Percentiles rank a stretch among this genome's conserved stretches.
These are phyloP conservation scores for Drosophila hydei DNA, from an alignment of 1,140 invertebrate genomes.

Conservation along the genomic window DNA sequence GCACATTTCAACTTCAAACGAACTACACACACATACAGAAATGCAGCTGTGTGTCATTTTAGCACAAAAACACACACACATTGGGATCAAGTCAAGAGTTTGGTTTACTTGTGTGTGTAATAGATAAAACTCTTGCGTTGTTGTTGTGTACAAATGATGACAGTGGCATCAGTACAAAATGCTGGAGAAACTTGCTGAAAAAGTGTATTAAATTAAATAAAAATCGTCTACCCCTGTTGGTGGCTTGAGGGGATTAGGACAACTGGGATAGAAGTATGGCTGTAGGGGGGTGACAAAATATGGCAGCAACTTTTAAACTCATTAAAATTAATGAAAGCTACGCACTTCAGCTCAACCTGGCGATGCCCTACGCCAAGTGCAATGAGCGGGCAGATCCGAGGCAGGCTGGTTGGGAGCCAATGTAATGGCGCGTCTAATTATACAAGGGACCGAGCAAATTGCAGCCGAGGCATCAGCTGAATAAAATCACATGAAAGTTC, in stretches of 20 bases:
- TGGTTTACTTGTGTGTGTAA: conserved; percentile 8
- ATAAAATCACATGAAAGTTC: conserved; percentile 76
- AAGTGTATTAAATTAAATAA: conserved; percentile 69
- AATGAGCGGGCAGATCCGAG: neutral
- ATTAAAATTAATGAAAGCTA: conserved; percentile 82
- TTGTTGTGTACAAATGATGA: conserved; percentile 48
- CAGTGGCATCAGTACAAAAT: conserved; percentile 28
- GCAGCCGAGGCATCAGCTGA: conserved; percentile 46
- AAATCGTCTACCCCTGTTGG: conserved; percentile 20
- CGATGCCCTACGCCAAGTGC: neutral
- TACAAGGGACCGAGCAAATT: conserved; percentile 76
- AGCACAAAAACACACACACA: conserved; percentile 46
- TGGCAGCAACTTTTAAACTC: conserved; percentile 81
- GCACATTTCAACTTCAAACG: conserved; percentile 31
- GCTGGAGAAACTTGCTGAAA: conserved; percentile 35
- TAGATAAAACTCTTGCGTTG: conserved; percentile 50
- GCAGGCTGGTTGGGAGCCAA: conserved; percentile 23
- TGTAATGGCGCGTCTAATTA: conserved; percentile 80
- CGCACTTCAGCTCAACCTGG: conserved; percentile 63
- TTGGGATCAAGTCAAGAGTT: neutral
- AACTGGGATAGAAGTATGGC: neutral
- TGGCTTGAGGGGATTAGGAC: conserved; percentile 10
- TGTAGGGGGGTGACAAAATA: conserved; percentile 38
- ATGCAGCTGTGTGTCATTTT: conserved; percentile 62
- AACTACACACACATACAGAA: conserved; percentile 29